These are phyloP conservation scores for Paracentrotus lividus DNA, from an alignment of 53 echinoderm and acorn worm genomes.

Conservation along the genomic window DNA sequence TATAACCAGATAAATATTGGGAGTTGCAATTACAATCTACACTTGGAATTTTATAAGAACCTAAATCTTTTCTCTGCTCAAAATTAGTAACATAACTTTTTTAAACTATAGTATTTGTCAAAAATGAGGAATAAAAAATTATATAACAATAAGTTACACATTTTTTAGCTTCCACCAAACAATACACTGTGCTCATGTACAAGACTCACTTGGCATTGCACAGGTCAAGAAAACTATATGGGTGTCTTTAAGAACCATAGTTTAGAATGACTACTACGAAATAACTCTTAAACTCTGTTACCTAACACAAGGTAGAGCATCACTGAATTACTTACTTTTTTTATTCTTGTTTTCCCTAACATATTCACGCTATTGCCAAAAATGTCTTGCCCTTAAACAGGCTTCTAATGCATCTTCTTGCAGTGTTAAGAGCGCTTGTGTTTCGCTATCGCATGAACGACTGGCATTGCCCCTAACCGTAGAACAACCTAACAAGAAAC, in stretches of 20 bases:
- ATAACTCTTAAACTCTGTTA: not conserved
- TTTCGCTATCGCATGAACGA: constrained; percentile 18
- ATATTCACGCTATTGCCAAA: not conserved
- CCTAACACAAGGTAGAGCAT: not conserved
- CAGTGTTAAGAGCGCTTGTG: not conserved
- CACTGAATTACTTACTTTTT: not conserved
- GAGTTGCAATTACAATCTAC: not conserved
- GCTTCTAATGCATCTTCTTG: not conserved
- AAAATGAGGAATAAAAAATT: not conserved
- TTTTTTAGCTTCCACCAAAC: not conserved
- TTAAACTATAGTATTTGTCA: not conserved
- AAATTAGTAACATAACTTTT: not conserved
- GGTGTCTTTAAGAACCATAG: not conserved
- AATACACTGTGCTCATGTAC: not conserved
- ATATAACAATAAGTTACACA: not conserved
- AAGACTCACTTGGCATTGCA: not conserved
- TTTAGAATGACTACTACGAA: not conserved
- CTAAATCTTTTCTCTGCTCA: not conserved
- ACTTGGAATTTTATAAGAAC: too few species aligned
- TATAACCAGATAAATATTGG: not conserved
- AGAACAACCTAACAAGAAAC: not conserved
- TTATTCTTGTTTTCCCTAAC: not conserved
- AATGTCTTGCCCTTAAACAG: not conserved
- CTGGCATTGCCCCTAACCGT: not conserved
- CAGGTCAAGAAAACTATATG: not conserved